Evolutionary conservation across 1,140 invertebrate genomes (phyloP).

Genomic region (Bicyclus anynana): DNA sequence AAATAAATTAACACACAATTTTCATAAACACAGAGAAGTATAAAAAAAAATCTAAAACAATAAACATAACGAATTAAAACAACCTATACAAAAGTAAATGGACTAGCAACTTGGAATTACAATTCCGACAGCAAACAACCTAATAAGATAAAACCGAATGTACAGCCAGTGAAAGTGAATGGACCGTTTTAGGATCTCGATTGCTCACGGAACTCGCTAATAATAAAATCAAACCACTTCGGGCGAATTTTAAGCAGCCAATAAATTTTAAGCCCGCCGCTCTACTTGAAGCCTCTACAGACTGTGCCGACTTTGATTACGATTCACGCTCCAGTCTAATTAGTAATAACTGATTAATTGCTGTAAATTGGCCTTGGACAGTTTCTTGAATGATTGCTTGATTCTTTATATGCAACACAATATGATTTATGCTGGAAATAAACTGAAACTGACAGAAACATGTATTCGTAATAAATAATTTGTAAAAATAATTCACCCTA

Average conservation of each 20-base stretch:
- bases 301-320: not conserved
- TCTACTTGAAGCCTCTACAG: not conserved
- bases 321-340: too few relatives aligned
- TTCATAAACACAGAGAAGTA: not conserved
- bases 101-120: not conserved
- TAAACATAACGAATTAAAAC: not conserved
- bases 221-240: slow-evolving; percentile 23
- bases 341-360: too few relatives aligned
- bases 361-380: too few relatives aligned
- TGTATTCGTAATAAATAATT: too few relatives aligned
- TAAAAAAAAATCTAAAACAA: not conserved
- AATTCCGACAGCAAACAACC: slow-evolving; percentile 1
- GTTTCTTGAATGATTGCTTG: too few relatives aligned
- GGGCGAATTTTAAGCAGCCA: slow-evolving; percentile 12
- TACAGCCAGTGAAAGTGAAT: slow-evolving; percentile 20
- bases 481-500: too few relatives aligned
- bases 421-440: too few relatives aligned
- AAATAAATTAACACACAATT: not conserved
- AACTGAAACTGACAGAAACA: too few relatives aligned
- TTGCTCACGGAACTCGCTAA: slow-evolving; percentile 11
- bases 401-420: too few relatives aligned
- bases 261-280: slow-evolving; percentile 9
- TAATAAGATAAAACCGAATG: slow-evolving; percentile 11
- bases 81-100: not conserved
- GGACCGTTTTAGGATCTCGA: slow-evolving; percentile 14